These are phyloP conservation scores for Hestina assimilis DNA, from an alignment of 1,140 invertebrate genomes.

Conservation along the genomic window DNA sequence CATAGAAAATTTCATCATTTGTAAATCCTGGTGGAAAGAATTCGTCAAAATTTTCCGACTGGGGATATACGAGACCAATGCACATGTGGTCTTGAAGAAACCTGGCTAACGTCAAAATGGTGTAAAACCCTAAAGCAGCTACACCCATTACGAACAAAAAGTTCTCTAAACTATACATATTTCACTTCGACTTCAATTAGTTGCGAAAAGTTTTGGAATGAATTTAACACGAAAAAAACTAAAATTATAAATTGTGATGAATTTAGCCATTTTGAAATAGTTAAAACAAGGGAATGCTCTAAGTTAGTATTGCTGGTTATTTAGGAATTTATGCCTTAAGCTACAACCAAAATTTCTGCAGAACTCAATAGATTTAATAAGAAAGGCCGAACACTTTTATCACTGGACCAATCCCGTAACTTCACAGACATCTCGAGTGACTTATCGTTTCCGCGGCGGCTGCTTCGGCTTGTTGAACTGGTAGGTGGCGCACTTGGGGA, in stretches of 20 bases:
- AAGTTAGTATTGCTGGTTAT: no score
- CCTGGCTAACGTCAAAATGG: constrained; percentile 25
- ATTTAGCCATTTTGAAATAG: no score
- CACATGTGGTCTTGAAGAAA: constrained; percentile 33
- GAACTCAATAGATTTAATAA: no score
- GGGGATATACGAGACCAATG: background rate
- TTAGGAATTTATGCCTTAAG: no score
- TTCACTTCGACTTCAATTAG: background rate
- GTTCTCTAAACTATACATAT: constrained; percentile 1
- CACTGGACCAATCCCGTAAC: no score
- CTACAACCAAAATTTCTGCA: no score
- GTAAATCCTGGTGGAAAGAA: constrained; percentile 2
- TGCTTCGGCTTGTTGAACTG: constrained; percentile 85
- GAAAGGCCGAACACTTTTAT: no score
- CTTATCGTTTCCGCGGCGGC: constrained; percentile 47
- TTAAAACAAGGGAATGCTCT: no score
- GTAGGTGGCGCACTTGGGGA: constrained; percentile 93
- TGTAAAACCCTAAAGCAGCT: constrained; percentile 35
- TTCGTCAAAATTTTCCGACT: background rate
- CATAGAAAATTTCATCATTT: background rate
- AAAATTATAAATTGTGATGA: no score
- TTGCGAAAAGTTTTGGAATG: constrained; percentile 25
- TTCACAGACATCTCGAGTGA: no score
- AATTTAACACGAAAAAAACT: constrained; percentile 47
- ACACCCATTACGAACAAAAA: constrained; percentile 38